A percentile compares a stretch with the other conserved stretches of the same genome.
These are phyloP conservation scores for Tuberolachnus salignus DNA, from an alignment of 2,888 invertebrate genomes.

Conservation along the genomic window DNA sequence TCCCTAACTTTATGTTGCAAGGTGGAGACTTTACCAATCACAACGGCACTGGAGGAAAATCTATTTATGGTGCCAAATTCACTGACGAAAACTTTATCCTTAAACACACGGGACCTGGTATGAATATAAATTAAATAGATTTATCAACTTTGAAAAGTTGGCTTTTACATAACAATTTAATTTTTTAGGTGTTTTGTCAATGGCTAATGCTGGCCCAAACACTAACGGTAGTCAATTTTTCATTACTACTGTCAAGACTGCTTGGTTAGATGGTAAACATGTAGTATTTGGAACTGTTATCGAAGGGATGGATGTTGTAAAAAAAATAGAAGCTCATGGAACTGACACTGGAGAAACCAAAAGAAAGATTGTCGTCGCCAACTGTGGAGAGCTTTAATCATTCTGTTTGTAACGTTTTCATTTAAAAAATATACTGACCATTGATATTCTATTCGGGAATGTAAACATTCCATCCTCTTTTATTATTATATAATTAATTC, in stretches of 20 bases:
- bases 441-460: conserved; percentile 5
- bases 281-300: conserved; percentile 92
- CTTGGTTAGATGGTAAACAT: conserved; percentile 93
- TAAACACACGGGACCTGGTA: conserved; percentile 90
- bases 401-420: background rate
- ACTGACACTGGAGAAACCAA: conserved; percentile 83
- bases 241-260: conserved; percentile 88
- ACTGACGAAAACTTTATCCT: conserved; percentile 95
- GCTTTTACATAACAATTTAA: background rate
- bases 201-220: conserved; percentile 96
- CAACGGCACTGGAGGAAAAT: conserved; percentile 91
- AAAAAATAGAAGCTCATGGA: conserved; percentile 81
- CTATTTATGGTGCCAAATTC: conserved; percentile 96
- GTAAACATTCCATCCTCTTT: conserved; percentile 22
- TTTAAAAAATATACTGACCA: conserved; percentile 3
- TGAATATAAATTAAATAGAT: background rate
- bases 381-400: conserved; percentile 78
- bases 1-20: conserved; percentile 98
- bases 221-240: conserved; percentile 98
- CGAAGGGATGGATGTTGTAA: conserved; percentile 90
- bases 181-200: conserved; percentile 73
- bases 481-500: conserved; percentile 11
- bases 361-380: conserved; percentile 79
- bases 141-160: background rate
- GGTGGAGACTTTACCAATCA: conserved; percentile 93